phyloP scores from a whole-genome alignment of 2,113 vertebrate species.

The Phrynocephalus versicolor region DNA sequence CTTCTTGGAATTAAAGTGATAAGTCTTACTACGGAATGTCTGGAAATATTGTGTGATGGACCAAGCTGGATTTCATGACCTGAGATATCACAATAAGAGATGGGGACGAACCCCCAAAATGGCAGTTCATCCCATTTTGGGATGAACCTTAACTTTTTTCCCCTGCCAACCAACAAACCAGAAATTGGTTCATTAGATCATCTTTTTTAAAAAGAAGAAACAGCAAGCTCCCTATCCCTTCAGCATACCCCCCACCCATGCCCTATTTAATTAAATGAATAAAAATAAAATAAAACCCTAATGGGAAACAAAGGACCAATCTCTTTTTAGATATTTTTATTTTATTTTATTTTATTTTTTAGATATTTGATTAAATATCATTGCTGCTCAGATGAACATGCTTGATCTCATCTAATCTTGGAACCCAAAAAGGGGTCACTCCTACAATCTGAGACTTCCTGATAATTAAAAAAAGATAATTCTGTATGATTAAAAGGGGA shows the following conservation, averaged over 20 bases:
- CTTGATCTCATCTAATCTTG: neutral
- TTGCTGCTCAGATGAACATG: neutral
- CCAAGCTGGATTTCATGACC: neutral
- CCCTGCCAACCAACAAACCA: no score
- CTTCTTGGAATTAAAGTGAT: neutral
- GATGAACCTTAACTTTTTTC: no score
- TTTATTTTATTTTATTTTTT: no score
- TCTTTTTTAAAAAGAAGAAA: neutral
- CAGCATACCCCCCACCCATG: no score
- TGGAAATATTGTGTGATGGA: neutral
- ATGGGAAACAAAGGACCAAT: neutral
- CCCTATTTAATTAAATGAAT: no score
- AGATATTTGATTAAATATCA: neutral
- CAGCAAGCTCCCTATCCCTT: no score
- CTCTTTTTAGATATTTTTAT: neutral
- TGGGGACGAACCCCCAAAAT: no score
- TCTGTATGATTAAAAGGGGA: neutral
- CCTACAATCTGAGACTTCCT: neutral
- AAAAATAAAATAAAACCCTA: neutral
- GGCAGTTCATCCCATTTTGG: no score
- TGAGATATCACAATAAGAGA: neutral
- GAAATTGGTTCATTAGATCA: no score
- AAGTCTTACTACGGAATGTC: neutral
- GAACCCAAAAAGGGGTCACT: neutral
- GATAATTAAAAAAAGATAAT: neutral